phyloP scores from a whole-genome alignment of 2,113 vertebrate genomes.

The Brevimyrus niger region DNA sequence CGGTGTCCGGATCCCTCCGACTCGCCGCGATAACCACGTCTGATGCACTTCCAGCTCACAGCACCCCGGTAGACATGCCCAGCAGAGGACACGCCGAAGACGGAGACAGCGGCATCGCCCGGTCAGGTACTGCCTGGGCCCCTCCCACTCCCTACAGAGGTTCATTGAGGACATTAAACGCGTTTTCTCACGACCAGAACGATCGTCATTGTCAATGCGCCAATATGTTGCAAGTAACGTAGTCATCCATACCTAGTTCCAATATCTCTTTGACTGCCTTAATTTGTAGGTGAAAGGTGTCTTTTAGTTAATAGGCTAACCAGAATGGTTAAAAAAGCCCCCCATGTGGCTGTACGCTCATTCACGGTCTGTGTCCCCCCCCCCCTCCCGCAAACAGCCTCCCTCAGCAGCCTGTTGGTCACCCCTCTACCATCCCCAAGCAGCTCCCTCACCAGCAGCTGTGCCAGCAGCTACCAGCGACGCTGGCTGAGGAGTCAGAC shows the following conservation, averaged over 20 bases:
- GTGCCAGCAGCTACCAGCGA: slow-evolving; percentile 76
- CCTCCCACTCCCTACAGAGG: background rate
- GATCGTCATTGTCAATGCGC: background rate
- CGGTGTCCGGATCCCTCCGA: too few species aligned
- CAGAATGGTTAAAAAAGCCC: background rate
- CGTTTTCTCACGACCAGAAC: background rate
- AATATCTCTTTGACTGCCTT: background rate
- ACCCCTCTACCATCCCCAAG: slow-evolving; percentile 76
- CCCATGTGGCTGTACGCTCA: background rate
- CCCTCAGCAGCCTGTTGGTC: slow-evolving; percentile 75
- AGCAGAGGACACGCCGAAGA: slow-evolving; percentile 78
- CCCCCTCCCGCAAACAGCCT: slow-evolving; percentile 52
- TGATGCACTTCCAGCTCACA: slow-evolving; percentile 61
- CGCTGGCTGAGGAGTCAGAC: slow-evolving; percentile 79
- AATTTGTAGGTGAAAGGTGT: background rate
- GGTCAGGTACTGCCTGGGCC: slow-evolving; percentile 64
- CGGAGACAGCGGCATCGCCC: slow-evolving; percentile 78
- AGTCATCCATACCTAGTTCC: background rate
- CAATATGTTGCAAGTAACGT: background rate
- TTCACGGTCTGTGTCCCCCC: background rate
- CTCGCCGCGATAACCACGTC: background rate
- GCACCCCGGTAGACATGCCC: slow-evolving; percentile 84
- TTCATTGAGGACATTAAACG: background rate
- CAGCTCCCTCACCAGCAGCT: slow-evolving; percentile 61
- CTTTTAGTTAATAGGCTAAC: background rate